These are phyloP conservation scores for Metaphire vulgaris DNA, from an alignment of 1,140 invertebrate genomes.

Conservation along the genomic window DNA sequence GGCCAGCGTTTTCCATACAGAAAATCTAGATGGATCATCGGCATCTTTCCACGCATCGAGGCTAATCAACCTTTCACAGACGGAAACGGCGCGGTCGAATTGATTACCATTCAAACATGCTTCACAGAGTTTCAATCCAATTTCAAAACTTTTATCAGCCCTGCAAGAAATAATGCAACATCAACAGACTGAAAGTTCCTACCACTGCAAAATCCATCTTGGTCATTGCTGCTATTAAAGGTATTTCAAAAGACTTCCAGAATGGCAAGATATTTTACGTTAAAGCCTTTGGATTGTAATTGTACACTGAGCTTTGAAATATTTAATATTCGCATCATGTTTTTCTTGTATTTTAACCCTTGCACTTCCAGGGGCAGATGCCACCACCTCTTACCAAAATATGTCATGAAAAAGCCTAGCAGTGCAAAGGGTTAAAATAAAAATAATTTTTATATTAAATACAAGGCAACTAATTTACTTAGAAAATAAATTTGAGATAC, in stretches of 20 bases:
- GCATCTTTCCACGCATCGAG: neutral
- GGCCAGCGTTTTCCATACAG: neutral
- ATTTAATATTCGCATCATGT: neutral
- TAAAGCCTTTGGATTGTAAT: neutral
- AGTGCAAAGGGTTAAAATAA: too few species aligned
- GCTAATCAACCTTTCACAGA: neutral
- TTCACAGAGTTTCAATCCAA: neutral
- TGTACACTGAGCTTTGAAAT: neutral
- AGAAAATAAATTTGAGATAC: too few species aligned
- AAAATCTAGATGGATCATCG: neutral
- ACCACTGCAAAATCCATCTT: neutral
- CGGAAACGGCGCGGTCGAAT: neutral
- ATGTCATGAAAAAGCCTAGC: too few species aligned
- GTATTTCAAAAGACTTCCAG: too few species aligned
- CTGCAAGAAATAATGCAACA: neutral
- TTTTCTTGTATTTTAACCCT: too few species aligned
- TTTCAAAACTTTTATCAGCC: neutral
- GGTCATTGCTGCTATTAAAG: too few species aligned
- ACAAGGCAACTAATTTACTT: too few species aligned
- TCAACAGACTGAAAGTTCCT: neutral
- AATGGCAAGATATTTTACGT: too few species aligned
- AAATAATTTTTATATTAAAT: too few species aligned
- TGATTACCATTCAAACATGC: neutral
- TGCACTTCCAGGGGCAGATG: too few species aligned
- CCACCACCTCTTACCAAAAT: too few species aligned